A percentile compares a stretch with the other conserved stretches of the same genome.
Conservation (phyloP, 2,888 invertebrate species). For the Tubulanus polymorphus region DNA sequence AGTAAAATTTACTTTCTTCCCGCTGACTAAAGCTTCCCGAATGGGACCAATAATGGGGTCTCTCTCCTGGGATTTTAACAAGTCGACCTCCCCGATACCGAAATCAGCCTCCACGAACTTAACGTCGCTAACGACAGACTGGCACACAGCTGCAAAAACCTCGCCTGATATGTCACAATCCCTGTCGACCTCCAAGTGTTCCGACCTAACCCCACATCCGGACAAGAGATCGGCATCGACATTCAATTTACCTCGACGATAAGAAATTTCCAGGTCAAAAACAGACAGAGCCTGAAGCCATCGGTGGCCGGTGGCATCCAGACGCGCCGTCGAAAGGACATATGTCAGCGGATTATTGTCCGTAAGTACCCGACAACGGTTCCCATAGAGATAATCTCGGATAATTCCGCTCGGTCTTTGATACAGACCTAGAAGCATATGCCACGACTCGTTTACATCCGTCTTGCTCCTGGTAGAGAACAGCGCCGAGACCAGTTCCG, state of each 20-base stretch:
- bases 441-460: neutral
- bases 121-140: too few relatives aligned
- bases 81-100: too few relatives aligned
- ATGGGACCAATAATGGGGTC: too few relatives aligned
- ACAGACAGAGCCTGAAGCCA: constrained; percentile 12
- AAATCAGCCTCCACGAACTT: too few relatives aligned
- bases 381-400: neutral
- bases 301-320: constrained; percentile 14
- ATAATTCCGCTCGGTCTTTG: neutral
- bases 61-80: too few relatives aligned
- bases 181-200: neutral
- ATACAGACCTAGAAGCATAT: neutral
- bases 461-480: neutral
- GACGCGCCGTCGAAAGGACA: constrained; percentile 9
- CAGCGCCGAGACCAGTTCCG: neutral
- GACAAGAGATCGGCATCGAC: constrained; percentile 11
- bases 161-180: too few relatives aligned
- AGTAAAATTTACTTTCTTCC: too few relatives aligned
- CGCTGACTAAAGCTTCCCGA: too few relatives aligned
- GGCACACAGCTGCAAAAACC: too few relatives aligned
- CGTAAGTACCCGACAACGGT: neutral
- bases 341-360: constrained; percentile 12
- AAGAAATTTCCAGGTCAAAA: constrained; percentile 6
- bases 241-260: constrained; percentile 7
- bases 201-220: neutral